Evolutionary conservation across 1,140 invertebrate genomes (phyloP).

Genomic region (Bombus impatiens): DNA sequence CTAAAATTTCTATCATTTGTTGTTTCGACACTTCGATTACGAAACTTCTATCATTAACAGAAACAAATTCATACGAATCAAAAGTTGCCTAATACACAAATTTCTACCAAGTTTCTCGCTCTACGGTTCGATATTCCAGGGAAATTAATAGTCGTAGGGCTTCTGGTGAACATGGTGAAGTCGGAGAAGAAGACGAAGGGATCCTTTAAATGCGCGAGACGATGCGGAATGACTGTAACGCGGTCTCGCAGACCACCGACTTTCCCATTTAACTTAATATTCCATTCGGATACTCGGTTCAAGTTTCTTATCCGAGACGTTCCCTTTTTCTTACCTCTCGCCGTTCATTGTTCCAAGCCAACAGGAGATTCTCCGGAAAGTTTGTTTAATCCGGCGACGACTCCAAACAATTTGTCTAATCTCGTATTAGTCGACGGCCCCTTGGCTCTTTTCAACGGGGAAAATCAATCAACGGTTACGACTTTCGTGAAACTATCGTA

Average conservation of each 20-base stretch:
- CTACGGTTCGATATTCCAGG: neutral
- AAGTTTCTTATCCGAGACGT: slow-evolving; percentile 70
- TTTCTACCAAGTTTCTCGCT: neutral
- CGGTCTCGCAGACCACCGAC: slow-evolving; percentile 68
- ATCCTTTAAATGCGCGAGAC: slow-evolving; percentile 26
- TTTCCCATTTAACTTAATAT: slow-evolving; percentile 71
- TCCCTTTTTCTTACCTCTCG: slow-evolving; percentile 49
- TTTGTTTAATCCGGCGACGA: neutral
- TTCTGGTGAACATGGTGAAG: neutral
- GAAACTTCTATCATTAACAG: too few species aligned
- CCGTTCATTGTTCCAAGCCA: slow-evolving; percentile 37
- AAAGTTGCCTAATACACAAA: too few species aligned
- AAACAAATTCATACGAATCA: too few species aligned
- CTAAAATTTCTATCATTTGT: too few species aligned
- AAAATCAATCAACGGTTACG: neutral
- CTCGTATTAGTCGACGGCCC: too few species aligned
- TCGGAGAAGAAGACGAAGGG: neutral
- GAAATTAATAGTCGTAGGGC: neutral
- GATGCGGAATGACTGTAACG: slow-evolving; percentile 11
- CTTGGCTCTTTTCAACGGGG: neutral
- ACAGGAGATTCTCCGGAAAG: neutral
- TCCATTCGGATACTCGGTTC: slow-evolving; percentile 71
- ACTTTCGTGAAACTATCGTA: neutral
- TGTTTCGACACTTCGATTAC: too few species aligned
- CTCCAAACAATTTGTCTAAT: neutral